These are phyloP conservation scores for Plumapathes pennacea DNA, from an alignment of 92 coral and sea anemone genomes.

Conservation along the genomic window DNA sequence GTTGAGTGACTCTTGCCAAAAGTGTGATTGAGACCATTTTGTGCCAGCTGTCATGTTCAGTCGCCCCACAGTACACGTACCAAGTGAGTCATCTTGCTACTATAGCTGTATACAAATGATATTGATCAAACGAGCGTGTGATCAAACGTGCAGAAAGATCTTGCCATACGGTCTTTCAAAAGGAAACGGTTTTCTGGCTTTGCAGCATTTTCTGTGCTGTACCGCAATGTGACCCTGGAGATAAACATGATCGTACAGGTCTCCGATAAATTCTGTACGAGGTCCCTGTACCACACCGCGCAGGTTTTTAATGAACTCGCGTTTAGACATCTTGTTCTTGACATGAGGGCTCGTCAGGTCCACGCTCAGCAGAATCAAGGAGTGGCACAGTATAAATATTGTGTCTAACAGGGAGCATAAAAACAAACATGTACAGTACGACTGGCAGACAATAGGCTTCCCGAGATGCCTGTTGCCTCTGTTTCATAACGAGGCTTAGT, in stretches of 20 bases:
- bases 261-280: constrained; percentile 86
- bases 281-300: constrained; percentile 90
- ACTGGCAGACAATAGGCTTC: not conserved
- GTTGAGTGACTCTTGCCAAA: too few species aligned
- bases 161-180: constrained; percentile 97
- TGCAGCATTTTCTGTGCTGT: constrained; percentile 71
- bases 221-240: constrained; percentile 87
- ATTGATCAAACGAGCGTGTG: too few species aligned
- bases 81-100: too few species aligned
- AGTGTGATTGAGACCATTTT: too few species aligned
- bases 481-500: not conserved
- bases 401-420: constrained; percentile 61
- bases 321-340: constrained; percentile 94
- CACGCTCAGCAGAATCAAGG: constrained; percentile 91
- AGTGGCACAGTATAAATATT: constrained; percentile 85
- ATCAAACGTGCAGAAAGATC: constrained; percentile 71
- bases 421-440: not conserved
- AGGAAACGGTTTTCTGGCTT: constrained; percentile 65
- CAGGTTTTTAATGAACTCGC: constrained; percentile 94
- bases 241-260: constrained; percentile 88
- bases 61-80: too few species aligned
- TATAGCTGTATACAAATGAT: too few species aligned
- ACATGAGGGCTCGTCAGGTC: constrained; percentile 98
- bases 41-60: too few species aligned
- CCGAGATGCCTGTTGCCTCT: not conserved